Evolutionary conservation across 2,113 vertebrate genomes (phyloP).

Genomic region (Proterorhinus semilunaris): DNA sequence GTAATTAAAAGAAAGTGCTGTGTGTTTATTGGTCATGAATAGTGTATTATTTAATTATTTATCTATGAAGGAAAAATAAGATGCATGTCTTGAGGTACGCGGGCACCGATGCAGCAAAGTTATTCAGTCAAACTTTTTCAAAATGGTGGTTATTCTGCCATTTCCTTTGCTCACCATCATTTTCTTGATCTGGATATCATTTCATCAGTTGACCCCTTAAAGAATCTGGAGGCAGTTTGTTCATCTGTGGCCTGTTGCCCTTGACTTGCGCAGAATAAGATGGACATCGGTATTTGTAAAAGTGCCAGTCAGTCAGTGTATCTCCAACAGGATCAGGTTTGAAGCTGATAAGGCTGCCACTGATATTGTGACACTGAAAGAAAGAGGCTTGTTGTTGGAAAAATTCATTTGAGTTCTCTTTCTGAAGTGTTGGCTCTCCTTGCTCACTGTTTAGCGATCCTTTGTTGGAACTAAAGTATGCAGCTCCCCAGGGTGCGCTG

Average conservation of each 20-base stretch:
- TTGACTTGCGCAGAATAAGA: conserved; percentile 30
- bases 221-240: conserved; percentile 33
- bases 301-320: conserved; percentile 19
- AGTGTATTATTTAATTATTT: no score
- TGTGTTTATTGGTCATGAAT: no score
- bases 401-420: conserved; percentile 39
- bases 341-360: conserved; percentile 10
- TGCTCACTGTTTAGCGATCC: conserved; percentile 43
- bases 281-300: conserved; percentile 3
- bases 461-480: conserved; percentile 45
- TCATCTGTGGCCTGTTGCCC: conserved; percentile 51
- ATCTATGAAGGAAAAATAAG: no score
- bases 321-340: conserved; percentile 19
- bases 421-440: conserved; percentile 29
- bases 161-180: no score
- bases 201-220: conserved; percentile 8
- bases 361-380: conserved; percentile 15
- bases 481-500: conserved; percentile 42
- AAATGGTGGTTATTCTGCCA: no score
- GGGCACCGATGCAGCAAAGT: no score
- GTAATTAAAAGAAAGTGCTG: no score
- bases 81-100: no score
- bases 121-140: no score
- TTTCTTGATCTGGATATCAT: background rate
- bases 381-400: conserved; percentile 35